Evolutionary conservation across 2,113 vertebrate species (phyloP).

Genomic region (Oncorhynchus mykiss): DNA sequence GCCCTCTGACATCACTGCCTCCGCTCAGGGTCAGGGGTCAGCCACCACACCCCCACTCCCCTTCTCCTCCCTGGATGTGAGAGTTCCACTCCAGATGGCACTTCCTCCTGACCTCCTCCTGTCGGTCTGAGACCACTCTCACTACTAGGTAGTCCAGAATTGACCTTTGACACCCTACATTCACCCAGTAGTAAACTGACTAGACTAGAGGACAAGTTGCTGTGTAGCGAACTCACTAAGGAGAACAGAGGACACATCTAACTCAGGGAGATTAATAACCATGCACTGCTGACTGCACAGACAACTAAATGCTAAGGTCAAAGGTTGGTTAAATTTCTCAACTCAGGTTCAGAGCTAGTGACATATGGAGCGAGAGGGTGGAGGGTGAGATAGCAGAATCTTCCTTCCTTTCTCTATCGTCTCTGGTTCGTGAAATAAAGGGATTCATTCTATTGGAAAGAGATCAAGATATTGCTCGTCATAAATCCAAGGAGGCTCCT

Average conservation of each 20-base stretch:
- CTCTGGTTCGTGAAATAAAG: constrained; percentile 36
- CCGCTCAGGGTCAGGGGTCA: constrained; percentile 44
- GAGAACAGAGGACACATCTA: neutral
- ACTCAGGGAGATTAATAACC: neutral
- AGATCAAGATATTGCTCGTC: constrained; percentile 29
- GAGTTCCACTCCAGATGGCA: constrained; percentile 57
- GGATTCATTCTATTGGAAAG: constrained; percentile 38
- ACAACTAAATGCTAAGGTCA: neutral
- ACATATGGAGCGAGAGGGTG: neutral
- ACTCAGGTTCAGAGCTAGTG: neutral
- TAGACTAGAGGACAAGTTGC: neutral
- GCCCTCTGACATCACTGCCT: constrained; percentile 38
- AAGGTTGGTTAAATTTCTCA: neutral
- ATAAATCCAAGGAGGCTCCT: constrained; percentile 38
- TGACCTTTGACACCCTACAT: neutral
- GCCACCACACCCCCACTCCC: constrained; percentile 29
- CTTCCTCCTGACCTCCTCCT: constrained; percentile 41
- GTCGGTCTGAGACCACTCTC: constrained; percentile 1
- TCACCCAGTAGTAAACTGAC: neutral
- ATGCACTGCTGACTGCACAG: neutral
- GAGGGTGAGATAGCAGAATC: constrained; percentile 11
- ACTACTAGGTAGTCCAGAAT: constrained; percentile 1
- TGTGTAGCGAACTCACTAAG: neutral
- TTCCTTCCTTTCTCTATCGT: constrained; percentile 27
- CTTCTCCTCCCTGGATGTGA: constrained; percentile 37